These are phyloP conservation scores for Leptinotarsa lineolata DNA, from an alignment of 1,140 invertebrate genomes.

Conservation along the genomic window DNA sequence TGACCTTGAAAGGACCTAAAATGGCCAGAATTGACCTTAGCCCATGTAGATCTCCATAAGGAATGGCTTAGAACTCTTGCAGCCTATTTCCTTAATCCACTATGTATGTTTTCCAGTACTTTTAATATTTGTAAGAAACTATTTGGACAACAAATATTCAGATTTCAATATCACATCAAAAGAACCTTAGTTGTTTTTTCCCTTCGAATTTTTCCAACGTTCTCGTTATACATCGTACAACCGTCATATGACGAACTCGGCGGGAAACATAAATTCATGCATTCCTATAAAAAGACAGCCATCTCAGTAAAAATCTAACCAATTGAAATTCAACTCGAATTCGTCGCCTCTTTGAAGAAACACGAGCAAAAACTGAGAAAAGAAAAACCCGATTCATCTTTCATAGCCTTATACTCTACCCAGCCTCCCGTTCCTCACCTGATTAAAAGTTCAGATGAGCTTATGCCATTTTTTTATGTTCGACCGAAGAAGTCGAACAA, in stretches of 20 bases:
- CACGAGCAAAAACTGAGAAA: background rate
- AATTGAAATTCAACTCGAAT: constrained; percentile 8
- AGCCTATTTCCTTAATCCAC: too few species aligned
- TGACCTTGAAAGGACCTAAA: too few species aligned
- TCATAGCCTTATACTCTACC: background rate
- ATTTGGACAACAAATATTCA: too few species aligned
- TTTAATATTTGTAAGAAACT: too few species aligned
- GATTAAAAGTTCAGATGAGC: constrained; percentile 8
- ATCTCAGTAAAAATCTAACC: background rate
- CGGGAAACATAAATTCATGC: background rate
- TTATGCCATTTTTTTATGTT: constrained; percentile 2
- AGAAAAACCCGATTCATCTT: background rate
- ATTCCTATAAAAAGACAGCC: background rate
- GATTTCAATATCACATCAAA: too few species aligned
- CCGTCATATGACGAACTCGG: background rate
- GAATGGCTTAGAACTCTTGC: too few species aligned
- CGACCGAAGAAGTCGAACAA: constrained; percentile 2
- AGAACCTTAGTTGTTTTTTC: too few species aligned
- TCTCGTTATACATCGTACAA: background rate
- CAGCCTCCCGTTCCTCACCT: background rate
- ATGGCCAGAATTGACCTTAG: too few species aligned
- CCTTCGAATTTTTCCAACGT: background rate
- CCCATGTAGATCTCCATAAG: too few species aligned
- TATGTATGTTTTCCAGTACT: too few species aligned
- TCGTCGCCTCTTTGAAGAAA: constrained; percentile 1